These are phyloP conservation scores for Drosophila diplacantha DNA, from an alignment of 2,888 invertebrate genomes.

Conservation along the genomic window DNA sequence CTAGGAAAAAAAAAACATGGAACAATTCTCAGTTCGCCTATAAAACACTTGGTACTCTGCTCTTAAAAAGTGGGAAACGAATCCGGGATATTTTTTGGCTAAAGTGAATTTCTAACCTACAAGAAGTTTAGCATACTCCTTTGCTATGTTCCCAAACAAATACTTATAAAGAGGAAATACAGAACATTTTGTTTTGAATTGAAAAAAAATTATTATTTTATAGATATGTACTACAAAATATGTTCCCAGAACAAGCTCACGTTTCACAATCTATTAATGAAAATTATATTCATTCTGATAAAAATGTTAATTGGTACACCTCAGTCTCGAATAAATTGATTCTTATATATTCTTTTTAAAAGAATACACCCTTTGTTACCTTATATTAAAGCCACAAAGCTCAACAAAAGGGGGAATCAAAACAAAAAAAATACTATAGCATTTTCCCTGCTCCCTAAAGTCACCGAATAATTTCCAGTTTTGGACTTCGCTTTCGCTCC, in stretches of 20 bases:
- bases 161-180: background rate
- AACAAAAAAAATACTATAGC: constrained; percentile 38
- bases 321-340: background rate
- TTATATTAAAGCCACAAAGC: background rate
- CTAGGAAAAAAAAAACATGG: background rate
- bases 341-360: too few species aligned
- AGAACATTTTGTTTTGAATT: too few species aligned
- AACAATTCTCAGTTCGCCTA: background rate
- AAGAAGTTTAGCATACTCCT: background rate
- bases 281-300: too few species aligned
- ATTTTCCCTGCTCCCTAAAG: constrained; percentile 23
- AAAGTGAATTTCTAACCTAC: too few species aligned
- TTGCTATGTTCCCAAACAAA: background rate
- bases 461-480: constrained; percentile 8
- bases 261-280: too few species aligned
- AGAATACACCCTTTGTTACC: background rate
- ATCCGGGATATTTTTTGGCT: background rate
- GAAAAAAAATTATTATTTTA: too few species aligned
- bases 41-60: constrained; percentile 2
- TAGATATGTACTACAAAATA: too few species aligned
- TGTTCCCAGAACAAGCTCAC: too few species aligned
- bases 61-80: background rate
- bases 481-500: constrained; percentile 6
- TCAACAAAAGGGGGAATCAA: constrained; percentile 2
- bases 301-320: too few species aligned